Conservation (phyloP, 1,140 invertebrate species). For the fruit fly (Drosophila melanogaster) region DNA sequence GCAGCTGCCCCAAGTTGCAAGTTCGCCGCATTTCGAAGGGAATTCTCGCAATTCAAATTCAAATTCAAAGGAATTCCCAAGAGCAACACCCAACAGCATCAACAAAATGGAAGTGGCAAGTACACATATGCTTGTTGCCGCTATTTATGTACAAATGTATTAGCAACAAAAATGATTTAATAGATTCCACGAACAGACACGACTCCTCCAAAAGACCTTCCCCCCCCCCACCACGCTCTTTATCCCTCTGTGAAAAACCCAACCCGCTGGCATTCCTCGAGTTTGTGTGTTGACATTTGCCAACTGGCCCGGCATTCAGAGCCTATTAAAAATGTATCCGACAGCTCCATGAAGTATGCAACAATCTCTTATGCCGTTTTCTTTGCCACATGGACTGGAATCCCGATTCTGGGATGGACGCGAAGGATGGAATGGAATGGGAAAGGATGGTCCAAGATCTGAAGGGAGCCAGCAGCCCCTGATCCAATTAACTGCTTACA, state of each 20-base stretch:
- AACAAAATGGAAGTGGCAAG: constrained; percentile 12
- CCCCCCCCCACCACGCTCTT: not conserved
- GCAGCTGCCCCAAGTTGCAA: constrained; percentile 39
- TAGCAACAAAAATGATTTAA: constrained; percentile 72
- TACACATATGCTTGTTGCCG: constrained; percentile 27
- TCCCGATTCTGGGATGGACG: not conserved
- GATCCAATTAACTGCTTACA: constrained; percentile 84
- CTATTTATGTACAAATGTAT: constrained; percentile 63
- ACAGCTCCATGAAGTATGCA: constrained; percentile 74
- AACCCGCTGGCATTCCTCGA: constrained; percentile 13
- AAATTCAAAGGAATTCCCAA: constrained; percentile 64
- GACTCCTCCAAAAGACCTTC: not conserved
- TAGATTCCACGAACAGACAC: constrained; percentile 66
- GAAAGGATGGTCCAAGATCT: not conserved
- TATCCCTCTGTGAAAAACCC: not conserved
- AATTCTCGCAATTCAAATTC: constrained; percentile 37
- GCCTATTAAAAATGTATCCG: constrained; percentile 75
- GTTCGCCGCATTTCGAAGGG: constrained; percentile 17
- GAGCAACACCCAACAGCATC: constrained; percentile 28
- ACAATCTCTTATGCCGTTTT: constrained; percentile 41
- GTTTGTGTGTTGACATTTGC: constrained; percentile 60
- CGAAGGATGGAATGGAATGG: not conserved
- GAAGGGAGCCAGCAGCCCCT: constrained; percentile 29
- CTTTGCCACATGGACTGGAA: constrained; percentile 2
- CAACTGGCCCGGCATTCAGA: constrained; percentile 43